Evolutionary conservation across 2,113 vertebrate species (phyloP).

Genomic region (Trichechus manatus): DNA sequence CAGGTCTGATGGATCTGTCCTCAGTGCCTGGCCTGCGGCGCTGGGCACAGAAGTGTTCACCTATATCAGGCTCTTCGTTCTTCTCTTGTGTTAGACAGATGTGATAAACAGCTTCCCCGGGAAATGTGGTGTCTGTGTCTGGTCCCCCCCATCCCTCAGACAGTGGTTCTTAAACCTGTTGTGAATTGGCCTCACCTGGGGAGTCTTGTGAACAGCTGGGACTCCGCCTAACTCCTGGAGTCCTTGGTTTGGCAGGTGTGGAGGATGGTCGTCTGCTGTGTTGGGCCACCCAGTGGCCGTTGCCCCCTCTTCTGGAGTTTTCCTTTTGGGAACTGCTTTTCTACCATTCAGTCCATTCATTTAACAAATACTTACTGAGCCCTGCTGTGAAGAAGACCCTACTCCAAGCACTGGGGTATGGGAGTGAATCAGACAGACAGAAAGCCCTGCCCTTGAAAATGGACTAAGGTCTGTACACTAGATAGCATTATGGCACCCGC

Average conservation of each 20-base stretch:
- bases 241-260: background rate
- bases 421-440: background rate
- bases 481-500: background rate
- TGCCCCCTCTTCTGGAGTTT: background rate
- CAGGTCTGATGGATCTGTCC: background rate
- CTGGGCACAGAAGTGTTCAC: rapidly evolving
- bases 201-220: background rate
- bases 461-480: background rate
- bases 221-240: background rate
- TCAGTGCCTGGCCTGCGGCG: background rate
- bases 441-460: background rate
- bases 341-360: background rate
- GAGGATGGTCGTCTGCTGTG: background rate
- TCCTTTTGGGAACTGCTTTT: background rate
- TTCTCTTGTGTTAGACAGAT: background rate
- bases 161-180: background rate
- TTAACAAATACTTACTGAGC: background rate
- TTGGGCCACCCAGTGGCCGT: background rate
- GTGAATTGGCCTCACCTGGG: background rate
- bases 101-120: background rate
- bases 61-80: background rate
- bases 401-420: background rate
- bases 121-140: background rate
- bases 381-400: background rate
- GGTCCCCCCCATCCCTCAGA: background rate